phyloP scores from a whole-genome alignment of 2,888 invertebrate genomes.

The Eilema depressum region DNA sequence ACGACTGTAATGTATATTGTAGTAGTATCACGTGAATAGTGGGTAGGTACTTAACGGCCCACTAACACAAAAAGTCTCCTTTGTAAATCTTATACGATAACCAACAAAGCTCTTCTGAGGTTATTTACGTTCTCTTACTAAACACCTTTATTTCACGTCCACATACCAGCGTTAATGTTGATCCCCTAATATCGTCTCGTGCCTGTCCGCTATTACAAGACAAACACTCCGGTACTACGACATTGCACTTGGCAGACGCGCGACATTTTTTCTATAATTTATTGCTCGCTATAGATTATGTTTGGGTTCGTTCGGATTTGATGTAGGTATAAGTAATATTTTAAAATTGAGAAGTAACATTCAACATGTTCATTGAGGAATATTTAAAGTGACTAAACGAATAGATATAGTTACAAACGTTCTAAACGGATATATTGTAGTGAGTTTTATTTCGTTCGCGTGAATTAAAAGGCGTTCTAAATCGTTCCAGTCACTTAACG shows the following conservation, averaged over 20 bases:
- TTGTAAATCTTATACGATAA: not conserved
- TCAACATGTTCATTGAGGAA: too few relatives aligned
- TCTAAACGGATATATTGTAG: too few relatives aligned
- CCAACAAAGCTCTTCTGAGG: not conserved
- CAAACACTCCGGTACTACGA: slow-evolving; percentile 39
- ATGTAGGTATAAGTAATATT: not conserved
- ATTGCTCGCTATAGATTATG: slow-evolving; percentile 19
- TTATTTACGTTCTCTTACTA: not conserved
- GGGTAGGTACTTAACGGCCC: too few relatives aligned
- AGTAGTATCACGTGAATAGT: too few relatives aligned
- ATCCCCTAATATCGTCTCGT: slow-evolving; percentile 31
- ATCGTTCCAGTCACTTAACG: too few relatives aligned
- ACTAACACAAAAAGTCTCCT: not conserved
- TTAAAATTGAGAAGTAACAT: not conserved
- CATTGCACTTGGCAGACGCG: slow-evolving; percentile 49
- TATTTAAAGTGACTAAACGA: not conserved
- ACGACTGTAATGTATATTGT: too few relatives aligned
- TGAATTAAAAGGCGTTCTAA: too few relatives aligned
- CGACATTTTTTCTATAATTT: slow-evolving; percentile 46
- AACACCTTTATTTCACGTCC: slow-evolving; percentile 8
- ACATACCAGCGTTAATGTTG: slow-evolving; percentile 22
- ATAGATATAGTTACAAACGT: too few relatives aligned
- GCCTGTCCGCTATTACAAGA: slow-evolving; percentile 26
- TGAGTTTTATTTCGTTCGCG: too few relatives aligned
- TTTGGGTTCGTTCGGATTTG: not conserved